These are phyloP conservation scores for Amphiduros pacificus DNA, from an alignment of 2,888 invertebrate species.

Conservation along the genomic window DNA sequence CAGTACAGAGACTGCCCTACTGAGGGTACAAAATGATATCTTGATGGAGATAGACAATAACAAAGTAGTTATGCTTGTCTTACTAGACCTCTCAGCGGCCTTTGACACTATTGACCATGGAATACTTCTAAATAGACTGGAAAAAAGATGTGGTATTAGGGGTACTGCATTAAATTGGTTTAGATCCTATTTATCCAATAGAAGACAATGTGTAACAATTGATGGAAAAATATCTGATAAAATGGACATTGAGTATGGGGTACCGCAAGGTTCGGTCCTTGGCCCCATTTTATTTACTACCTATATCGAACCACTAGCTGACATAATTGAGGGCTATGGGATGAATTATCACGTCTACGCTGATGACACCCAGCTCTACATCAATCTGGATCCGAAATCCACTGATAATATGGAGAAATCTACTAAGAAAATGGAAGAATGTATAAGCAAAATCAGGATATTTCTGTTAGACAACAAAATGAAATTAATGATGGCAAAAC, in stretches of 20 bases:
- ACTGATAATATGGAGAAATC: background rate
- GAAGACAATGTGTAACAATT: background rate
- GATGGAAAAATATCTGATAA: background rate
- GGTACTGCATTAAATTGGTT: background rate
- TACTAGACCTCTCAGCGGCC: background rate
- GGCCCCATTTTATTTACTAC: background rate
- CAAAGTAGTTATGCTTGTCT: background rate
- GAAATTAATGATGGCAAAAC: no score
- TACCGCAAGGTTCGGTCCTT: background rate
- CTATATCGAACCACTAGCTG: no score
- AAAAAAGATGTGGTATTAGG: background rate
- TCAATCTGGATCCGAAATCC: background rate
- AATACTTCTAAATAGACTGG: background rate
- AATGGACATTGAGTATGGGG: background rate
- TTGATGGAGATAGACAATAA: background rate
- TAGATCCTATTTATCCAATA: background rate
- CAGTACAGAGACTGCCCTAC: background rate
- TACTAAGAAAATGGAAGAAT: background rate
- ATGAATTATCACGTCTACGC: background rate
- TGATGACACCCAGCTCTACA: constrained; percentile 1
- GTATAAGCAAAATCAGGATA: background rate
- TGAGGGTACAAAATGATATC: background rate
- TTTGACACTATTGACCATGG: background rate
- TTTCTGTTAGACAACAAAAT: no score
- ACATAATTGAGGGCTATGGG: no score